Evolutionary conservation across 2,797 vertebrate species (phyloP), one percentile per base, ranked within the genome.

Genomic region (Florisuga fusca): DNA sequence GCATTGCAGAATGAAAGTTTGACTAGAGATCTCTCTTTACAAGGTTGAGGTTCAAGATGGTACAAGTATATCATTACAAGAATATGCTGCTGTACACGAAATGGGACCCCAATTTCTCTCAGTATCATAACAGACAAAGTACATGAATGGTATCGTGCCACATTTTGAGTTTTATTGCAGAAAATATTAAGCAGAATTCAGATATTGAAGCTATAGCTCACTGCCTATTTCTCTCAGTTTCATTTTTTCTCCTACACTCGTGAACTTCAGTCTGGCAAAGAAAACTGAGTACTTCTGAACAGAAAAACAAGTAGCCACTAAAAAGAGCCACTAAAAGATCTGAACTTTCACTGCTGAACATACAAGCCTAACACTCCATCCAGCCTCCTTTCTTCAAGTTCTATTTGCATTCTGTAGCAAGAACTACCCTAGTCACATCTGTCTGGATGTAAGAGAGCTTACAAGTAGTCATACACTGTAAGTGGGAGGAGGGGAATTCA

Each of bases 51-150:
- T 82, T 43, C 67, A 66, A 45, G 26, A 51, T 1, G 1, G 51
- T 22, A 3, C 15, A 58, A 72, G 55, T 2, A 6, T 10, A 61
- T 41, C 43, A 33, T 7, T 26, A 41, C 12, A 79, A 16, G 25
- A 3, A 31, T 3, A n/a, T 33, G 27, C 10, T 9, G 4, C 0
- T 50, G 27, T 21, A 57, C 7, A 62, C 29, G 29, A 68, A 68
- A 75, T 3, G 15, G 26, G 16, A 84, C 26, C 61, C 46, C 15
- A 18, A 5, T 33, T 61, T 64, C 48, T 54, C 25, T n/a, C 63
- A 48, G 19, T 58, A 58, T 17, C 1, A 0, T 41, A 78, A 78
- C 14, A 78, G 26, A 67, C 0, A 6, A 50, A 19, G 31, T 15
- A 84, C 31, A 25, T 27, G 51, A 27, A 54, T 36, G 14, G 25